Evolutionary conservation across 2,113 vertebrate genomes (phyloP), one percentile per base, ranked within the genome.

Genomic region (Pleuronectes platessa): DNA sequence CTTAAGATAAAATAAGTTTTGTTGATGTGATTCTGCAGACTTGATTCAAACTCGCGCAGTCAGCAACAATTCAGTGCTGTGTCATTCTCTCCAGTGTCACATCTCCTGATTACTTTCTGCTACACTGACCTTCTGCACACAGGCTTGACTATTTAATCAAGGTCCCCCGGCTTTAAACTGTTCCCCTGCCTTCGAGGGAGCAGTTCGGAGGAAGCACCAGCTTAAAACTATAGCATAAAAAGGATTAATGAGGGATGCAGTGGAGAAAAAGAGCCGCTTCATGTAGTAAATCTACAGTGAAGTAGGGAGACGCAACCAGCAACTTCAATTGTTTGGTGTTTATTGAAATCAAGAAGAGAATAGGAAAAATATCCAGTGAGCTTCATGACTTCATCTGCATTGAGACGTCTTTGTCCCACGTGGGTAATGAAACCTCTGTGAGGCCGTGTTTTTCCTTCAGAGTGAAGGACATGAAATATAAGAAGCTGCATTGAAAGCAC

Each of bases 171-270:
- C 71, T 78, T 37, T 35, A 49, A 54, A 63, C 66, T 51, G 49
- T 18, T 18, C 17, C 49, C 17, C 18, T 20, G 49, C 49, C 17
- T 51, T 51, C 49, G 6, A 18, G 49, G 49, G 49, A 51, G 49
- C 49, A 51, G 49, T 51, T 51, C 4, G 15, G 18, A 51, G 15
- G 17, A 5, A 35, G 24, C 45, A 13, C 17, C 31, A 27, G 51
- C 61, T 26, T 71, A 63, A 66, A 63, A 76, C 45, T 47, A 47
- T 47, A 47, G 45, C 66, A 37, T 71, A 60, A 66, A 63, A 76
- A 49, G 45, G 59, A 83, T 88, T 70, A 81, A 71, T 1, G 2
- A 26, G 13, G 20, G 59, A 65, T 78, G 45, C 64, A 75, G 42
- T 61, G 12, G 12, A 14, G 45, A 72, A n/a, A 64, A 21, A 49